Percentiles rank a stretch among this genome's conserved stretches.
phyloP scores from a whole-genome alignment of 2,888 invertebrate genomes.

The Lottia scabra region DNA sequence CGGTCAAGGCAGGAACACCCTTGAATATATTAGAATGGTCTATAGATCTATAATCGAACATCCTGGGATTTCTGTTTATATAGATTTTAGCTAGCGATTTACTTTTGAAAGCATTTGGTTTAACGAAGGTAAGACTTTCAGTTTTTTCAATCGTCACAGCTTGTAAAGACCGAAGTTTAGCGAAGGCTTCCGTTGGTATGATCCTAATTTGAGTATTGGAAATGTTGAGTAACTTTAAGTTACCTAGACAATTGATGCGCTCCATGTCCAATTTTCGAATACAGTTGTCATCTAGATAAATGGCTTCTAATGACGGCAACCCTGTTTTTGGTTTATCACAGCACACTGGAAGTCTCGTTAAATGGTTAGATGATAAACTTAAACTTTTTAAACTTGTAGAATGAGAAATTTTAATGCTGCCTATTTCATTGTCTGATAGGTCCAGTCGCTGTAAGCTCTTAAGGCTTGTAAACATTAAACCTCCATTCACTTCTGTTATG shows the following conservation, averaged over 20 bases:
- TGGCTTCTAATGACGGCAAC: neutral
- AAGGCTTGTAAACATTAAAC: no score
- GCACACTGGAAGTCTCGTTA: neutral
- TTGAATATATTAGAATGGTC: neutral
- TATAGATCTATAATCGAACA: neutral
- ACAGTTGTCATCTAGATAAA: neutral
- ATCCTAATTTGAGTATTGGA: neutral
- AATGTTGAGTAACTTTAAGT: neutral
- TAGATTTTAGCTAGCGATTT: neutral
- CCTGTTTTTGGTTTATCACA: neutral
- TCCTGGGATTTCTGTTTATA: neutral
- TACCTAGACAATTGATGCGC: neutral
- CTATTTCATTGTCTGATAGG: neutral
- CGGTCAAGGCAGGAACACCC: neutral
- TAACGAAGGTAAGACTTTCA: neutral
- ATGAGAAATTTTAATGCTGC: neutral
- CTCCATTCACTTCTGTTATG: no score
- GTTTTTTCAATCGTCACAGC: neutral
- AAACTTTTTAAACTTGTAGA: neutral
- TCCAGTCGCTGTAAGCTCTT: neutral
- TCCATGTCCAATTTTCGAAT: neutral
- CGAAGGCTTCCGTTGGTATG: neutral
- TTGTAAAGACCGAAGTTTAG: neutral
- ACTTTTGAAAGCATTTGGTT: neutral
- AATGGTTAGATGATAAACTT: neutral